Base-by-base conservation (phyloP, 2,113 vertebrate genomes). In the Hypomesus transpacificus region DNA sequence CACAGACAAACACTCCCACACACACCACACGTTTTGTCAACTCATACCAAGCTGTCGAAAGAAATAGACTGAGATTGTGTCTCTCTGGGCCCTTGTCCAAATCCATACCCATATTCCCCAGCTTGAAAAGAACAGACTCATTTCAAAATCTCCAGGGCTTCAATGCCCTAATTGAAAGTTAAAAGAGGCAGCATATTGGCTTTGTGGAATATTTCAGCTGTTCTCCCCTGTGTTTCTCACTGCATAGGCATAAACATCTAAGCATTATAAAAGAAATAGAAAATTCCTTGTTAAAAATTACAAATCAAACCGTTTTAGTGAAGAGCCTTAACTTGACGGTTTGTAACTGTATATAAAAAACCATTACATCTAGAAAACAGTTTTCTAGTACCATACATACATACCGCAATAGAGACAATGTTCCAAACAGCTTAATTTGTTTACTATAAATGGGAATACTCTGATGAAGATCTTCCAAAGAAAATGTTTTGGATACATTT, bases 101-200 rank as follows among this genome's bases (percentile, higher is more conserved):
- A 70, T 70, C 61, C 46, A 67, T 16, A 46, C 22, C 70, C 60
- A 76, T 75, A 63, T 56, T 64, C 68, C 46, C 34, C 51, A 52
- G 17, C 62, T 68, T 21, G 17, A 61, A 61, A 59, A 51, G 78
- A 66, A 75, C 22, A 46, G 66, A n/a, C 73, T 71, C 56, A 54
- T 71, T 71, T 76, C 62, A 54, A 62, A 65, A 71, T 70, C 75
- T 57, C 66, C 57, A 71, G 57, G 68, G 59, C 68, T 50, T 54
- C 26, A 51, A 60, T 63, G 13, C n/a, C 68, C 59, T 71, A 62
- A 80, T 70, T 75, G 58, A 67, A 31, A 22, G 58, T 68, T 69
- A 61, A 68, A 34, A 74, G 66, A 46, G 65, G 50, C 52, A 59
- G 31, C 54, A 73, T 65, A 53, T 31, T 54, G 22, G 9, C 26